Base-by-base conservation (phyloP, 2,797 vertebrate genomes). In the Poeciliopsis infans region DNA sequence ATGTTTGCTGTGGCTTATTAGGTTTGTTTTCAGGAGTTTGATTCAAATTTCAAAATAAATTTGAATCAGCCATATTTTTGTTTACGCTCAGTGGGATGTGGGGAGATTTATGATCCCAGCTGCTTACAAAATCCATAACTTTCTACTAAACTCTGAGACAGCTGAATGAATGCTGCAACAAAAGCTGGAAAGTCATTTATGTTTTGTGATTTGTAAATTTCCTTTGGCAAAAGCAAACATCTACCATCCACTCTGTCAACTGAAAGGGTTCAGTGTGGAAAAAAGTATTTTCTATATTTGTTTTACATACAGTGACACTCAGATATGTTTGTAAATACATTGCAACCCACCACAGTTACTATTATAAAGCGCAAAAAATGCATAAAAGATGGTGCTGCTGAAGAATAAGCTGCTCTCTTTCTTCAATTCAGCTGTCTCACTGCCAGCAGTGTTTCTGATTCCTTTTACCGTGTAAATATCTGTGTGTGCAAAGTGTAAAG, bases 391-490 rank as follows among this genome's bases (percentile, higher is more conserved):
- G 75, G 72, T 3, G 43, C n/a, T 81, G 72, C 47, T 77, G 80
- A 74, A 84, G 81, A 75, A 66, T 90, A 70, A 76, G 76, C 64
- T 64, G 69, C 75, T 74, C 75, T 74, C 59, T 72, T 79, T 59
- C 16, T 47, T 43, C n/a, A 73, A 64, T 49, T 66, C 11, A 71
- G 51, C 76, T 79, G 85, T 79, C 77, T 74, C 79, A 74, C 59
- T 5, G 28, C n/a, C 77, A 72, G 45, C 28, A 61, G 39, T 75
- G 68, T 66, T 45, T 64, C 5, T 66, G 25, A 43, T 46, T 73
- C 39, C 47, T 39, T 33, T 78, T 36, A 76, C n/a, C 45, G 47
- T 53, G 43, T 51, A 15, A 46, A 25, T 20, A 5, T 77, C 8
- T 77, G 39, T 25, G 77, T 79, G 74, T 61, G 36, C 41, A 66